Evolutionary conservation across 2,888 invertebrate species (phyloP).

Genomic region (Ophion obscuratus): DNA sequence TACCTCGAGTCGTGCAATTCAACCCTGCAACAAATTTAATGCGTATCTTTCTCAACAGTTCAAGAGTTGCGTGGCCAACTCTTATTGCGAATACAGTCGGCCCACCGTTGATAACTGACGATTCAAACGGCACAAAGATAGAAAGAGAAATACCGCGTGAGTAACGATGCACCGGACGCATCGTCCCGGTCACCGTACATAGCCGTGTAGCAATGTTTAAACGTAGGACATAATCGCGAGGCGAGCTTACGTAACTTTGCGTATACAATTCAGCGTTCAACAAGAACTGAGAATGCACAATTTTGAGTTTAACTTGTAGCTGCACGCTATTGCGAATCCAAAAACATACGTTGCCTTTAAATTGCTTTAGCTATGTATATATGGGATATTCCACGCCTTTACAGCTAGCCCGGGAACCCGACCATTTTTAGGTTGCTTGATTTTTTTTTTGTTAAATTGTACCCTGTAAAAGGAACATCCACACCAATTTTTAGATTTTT

Average conservation of each 20-base stretch:
- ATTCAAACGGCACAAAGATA: background rate
- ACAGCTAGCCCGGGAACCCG: too few species aligned
- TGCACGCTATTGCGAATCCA: constrained; percentile 49
- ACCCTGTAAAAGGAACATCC: too few species aligned
- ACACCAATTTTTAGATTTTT: too few species aligned
- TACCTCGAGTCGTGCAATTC: background rate
- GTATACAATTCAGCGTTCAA: constrained; percentile 46
- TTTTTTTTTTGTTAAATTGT: too few species aligned
- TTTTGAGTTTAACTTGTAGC: constrained; percentile 17
- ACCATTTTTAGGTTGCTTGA: too few species aligned
- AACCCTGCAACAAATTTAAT: background rate
- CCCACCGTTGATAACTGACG: background rate
- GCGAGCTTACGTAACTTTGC: constrained; percentile 60
- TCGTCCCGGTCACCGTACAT: constrained; percentile 20
- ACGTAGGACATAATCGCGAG: constrained; percentile 28
- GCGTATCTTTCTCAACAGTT: background rate
- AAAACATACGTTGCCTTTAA: constrained; percentile 41
- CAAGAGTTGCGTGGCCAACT: background rate
- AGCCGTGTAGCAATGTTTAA: constrained; percentile 7
- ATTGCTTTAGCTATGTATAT: constrained; percentile 1
- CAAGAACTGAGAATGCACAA: constrained; percentile 27
- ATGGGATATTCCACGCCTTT: background rate
- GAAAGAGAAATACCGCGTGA: background rate
- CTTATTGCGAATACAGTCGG: background rate
- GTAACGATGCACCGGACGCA: background rate